A percentile compares a stretch with the other conserved stretches of the same genome.
phyloP scores from a whole-genome alignment of 1,140 invertebrate species.

The Galendromus occidentalis region DNA sequence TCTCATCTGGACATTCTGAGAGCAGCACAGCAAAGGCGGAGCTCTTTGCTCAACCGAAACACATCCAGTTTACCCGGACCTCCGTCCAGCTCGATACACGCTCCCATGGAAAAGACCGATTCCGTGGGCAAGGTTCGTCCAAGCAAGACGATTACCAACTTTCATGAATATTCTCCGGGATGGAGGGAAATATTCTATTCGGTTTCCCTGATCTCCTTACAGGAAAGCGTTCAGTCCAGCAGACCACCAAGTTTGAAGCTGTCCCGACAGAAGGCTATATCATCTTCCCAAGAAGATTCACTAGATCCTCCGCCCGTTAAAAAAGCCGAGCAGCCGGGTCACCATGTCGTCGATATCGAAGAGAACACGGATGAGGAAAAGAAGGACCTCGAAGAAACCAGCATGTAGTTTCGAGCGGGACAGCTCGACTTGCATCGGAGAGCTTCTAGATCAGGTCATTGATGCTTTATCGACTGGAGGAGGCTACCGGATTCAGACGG shows the following conservation, averaged over 20 bases:
- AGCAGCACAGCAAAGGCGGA: neutral
- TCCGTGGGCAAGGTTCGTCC: neutral
- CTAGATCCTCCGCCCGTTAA: neutral
- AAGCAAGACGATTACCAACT: no score
- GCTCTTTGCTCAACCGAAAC: neutral
- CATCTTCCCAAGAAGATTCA: neutral
- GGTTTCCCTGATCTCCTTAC: neutral
- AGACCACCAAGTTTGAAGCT: slow-evolving; percentile 7
- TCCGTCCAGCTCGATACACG: neutral
- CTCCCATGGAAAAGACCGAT: neutral
- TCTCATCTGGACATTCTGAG: neutral
- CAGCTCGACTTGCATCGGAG: no score
- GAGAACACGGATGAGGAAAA: neutral
- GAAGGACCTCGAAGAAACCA: neutral
- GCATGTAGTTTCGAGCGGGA: neutral
- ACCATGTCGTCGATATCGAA: slow-evolving; percentile 5
- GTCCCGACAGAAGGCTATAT: slow-evolving; percentile 1
- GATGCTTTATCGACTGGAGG: no score
- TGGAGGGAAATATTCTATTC: no score
- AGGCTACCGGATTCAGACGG: no score
- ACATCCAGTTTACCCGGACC: neutral
- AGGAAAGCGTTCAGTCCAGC: slow-evolving; percentile 11
- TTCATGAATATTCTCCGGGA: no score
- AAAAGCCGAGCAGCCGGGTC: neutral
- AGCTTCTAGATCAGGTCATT: no score